phyloP scores from a whole-genome alignment of 2,888 invertebrate genomes.

The Congeria kusceri region DNA sequence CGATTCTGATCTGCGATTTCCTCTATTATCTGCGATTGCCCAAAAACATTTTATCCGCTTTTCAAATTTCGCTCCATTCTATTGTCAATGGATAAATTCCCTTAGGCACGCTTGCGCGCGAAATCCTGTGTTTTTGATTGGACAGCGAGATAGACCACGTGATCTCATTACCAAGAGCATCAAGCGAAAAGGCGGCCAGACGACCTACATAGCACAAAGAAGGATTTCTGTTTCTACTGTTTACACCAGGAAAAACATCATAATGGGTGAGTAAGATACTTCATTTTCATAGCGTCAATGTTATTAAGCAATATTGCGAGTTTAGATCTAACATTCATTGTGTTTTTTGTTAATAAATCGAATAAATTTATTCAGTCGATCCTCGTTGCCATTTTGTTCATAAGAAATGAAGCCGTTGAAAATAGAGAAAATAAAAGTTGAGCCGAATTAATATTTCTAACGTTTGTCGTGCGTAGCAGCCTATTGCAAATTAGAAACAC shows the following conservation, averaged over 20 bases:
- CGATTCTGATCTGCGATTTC: too few species aligned
- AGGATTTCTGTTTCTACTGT: conserved; percentile 28
- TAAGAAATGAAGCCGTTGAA: conserved; percentile 20
- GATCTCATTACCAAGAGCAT: conserved; percentile 54
- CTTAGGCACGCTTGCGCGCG: conserved; percentile 68
- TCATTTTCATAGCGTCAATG: not conserved
- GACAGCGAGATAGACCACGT: conserved; percentile 68
- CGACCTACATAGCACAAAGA: conserved; percentile 66
- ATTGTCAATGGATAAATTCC: conserved; percentile 57
- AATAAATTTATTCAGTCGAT: not conserved
- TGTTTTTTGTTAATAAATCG: not conserved
- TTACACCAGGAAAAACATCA: conserved; percentile 11
- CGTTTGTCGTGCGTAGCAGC: too few species aligned
- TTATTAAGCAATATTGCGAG: not conserved
- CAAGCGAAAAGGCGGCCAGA: conserved; percentile 57
- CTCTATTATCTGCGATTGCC: too few species aligned
- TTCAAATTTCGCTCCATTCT: conserved; percentile 3
- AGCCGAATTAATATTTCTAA: not conserved
- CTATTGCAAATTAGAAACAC: too few species aligned
- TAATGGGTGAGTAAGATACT: conserved; percentile 39
- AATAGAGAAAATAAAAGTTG: conserved; percentile 8
- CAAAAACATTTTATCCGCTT: too few species aligned
- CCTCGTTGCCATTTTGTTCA: conserved; percentile 38
- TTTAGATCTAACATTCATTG: not conserved
- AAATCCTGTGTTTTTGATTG: conserved; percentile 68